These are phyloP conservation scores for Lydus trimaculatus DNA, from an alignment of 2,888 invertebrate species.

Conservation along the genomic window DNA sequence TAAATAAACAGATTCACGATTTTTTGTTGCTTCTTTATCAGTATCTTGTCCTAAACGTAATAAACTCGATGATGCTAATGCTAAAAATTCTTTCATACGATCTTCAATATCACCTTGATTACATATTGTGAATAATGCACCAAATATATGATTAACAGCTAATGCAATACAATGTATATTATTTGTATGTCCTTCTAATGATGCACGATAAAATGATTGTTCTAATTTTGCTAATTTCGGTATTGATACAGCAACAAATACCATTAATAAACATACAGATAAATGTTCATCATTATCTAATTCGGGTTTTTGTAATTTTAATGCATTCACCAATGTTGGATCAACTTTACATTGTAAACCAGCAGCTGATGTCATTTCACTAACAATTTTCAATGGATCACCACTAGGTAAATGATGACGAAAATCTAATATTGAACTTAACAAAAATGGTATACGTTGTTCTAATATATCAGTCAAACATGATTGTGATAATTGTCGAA, in stretches of 20 bases:
- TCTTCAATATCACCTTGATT: constrained; percentile 97
- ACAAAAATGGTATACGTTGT: constrained; percentile 92
- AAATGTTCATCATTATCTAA: constrained; percentile 88
- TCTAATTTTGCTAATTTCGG: constrained; percentile 93
- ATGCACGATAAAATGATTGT: constrained; percentile 86
- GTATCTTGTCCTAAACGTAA: constrained; percentile 94
- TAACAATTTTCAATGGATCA: constrained; percentile 89
- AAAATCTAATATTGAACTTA: constrained; percentile 94
- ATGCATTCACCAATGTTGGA: constrained; percentile 89
- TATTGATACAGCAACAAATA: constrained; percentile 97
- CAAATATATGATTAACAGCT: constrained; percentile 95
- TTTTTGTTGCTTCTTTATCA: constrained; percentile 91
- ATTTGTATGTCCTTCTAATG: constrained; percentile 94
- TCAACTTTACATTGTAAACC: constrained; percentile 95
- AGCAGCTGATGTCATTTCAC: constrained; percentile 97
- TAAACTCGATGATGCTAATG: constrained; percentile 93
- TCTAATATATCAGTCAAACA: constrained; percentile 93
- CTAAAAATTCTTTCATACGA: constrained; percentile 94
- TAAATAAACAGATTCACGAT: constrained; percentile 96
- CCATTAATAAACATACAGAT: constrained; percentile 94
- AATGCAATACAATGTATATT: constrained; percentile 99
- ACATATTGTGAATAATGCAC: constrained; percentile 95
- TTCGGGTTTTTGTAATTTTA: constrained; percentile 88
- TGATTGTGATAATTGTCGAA: constrained; percentile 92
- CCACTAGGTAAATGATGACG: constrained; percentile 90